These are phyloP conservation scores for Oscheius onirici DNA, from an alignment of 2,888 invertebrate species.

Conservation along the genomic window DNA sequence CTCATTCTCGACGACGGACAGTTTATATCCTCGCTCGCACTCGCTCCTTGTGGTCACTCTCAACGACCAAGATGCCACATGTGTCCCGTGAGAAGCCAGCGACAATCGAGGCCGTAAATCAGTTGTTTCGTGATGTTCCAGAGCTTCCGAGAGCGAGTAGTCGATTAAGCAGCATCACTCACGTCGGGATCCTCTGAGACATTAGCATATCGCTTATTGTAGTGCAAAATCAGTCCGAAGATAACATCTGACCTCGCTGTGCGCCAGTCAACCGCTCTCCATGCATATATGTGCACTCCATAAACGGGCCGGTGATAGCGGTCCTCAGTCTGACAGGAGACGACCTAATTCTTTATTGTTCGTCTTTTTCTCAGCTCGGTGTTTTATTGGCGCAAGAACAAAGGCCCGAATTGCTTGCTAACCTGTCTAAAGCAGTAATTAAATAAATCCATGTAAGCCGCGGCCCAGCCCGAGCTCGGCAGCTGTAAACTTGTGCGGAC, in stretches of 20 bases:
- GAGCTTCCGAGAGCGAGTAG: slow-evolving; percentile 8
- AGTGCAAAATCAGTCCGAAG: slow-evolving; percentile 29
- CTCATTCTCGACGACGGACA: slow-evolving; percentile 1
- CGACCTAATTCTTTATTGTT: background rate
- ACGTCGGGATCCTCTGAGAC: slow-evolving; percentile 24
- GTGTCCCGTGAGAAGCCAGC: slow-evolving; percentile 28
- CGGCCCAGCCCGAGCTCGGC: background rate
- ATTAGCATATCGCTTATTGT: slow-evolving; percentile 35
- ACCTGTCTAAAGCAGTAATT: slow-evolving; percentile 14
- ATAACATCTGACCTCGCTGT: slow-evolving; percentile 32
- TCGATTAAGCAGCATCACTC: slow-evolving; percentile 25
- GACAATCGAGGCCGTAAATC: slow-evolving; percentile 32
- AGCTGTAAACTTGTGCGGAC: slow-evolving; percentile 25
- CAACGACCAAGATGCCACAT: slow-evolving; percentile 15
- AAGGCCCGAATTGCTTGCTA: slow-evolving; percentile 5
- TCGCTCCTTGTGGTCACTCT: slow-evolving; percentile 15
- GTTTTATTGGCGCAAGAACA: slow-evolving; percentile 13
- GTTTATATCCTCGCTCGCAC: slow-evolving; percentile 20
- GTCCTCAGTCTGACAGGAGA: background rate
- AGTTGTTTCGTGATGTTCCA: slow-evolving; percentile 32
- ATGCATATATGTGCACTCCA: slow-evolving; percentile 32
- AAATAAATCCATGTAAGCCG: slow-evolving; percentile 20
- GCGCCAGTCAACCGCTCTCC: slow-evolving; percentile 10
- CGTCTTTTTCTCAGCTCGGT: background rate
- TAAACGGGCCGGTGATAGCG: slow-evolving; percentile 32